A percentile compares a stretch with the other conserved stretches of the same genome.
phyloP scores from a whole-genome alignment of 2,888 invertebrate species.

The Pristionchus entomophagus region DNA sequence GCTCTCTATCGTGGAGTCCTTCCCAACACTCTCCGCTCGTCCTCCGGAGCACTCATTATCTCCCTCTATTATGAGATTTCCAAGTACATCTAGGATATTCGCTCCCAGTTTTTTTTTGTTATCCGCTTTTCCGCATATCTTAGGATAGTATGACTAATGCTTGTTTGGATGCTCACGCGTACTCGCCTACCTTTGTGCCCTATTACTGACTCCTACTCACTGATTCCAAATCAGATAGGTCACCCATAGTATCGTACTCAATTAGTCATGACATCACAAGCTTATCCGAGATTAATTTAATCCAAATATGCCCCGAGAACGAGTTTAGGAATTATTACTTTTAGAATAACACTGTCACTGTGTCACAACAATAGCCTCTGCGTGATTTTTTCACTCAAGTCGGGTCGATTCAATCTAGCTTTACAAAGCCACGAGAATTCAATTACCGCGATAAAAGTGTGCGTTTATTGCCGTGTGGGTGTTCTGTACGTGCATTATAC shows the following conservation, averaged over 20 bases:
- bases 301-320: neutral
- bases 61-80: conserved; percentile 72
- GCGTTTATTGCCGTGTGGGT: neutral
- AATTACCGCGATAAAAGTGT: conserved; percentile 10
- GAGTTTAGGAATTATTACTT: neutral
- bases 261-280: neutral
- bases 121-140: neutral
- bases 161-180: neutral
- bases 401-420: neutral
- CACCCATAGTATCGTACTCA: neutral
- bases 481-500: neutral
- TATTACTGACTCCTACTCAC: neutral
- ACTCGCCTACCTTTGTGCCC: neutral
- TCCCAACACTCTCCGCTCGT: conserved; percentile 69
- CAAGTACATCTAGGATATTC: conserved; percentile 64
- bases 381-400: neutral
- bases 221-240: neutral
- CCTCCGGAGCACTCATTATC: conserved; percentile 71
- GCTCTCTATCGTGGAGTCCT: conserved; percentile 68
- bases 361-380: neutral
- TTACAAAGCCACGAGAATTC: neutral
- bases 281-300: neutral
- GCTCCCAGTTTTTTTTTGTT: neutral
- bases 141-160: neutral
- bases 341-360: neutral